These are phyloP conservation scores for Eupithecia insigniata DNA, from an alignment of 2,888 invertebrate genomes.

Conservation along the genomic window DNA sequence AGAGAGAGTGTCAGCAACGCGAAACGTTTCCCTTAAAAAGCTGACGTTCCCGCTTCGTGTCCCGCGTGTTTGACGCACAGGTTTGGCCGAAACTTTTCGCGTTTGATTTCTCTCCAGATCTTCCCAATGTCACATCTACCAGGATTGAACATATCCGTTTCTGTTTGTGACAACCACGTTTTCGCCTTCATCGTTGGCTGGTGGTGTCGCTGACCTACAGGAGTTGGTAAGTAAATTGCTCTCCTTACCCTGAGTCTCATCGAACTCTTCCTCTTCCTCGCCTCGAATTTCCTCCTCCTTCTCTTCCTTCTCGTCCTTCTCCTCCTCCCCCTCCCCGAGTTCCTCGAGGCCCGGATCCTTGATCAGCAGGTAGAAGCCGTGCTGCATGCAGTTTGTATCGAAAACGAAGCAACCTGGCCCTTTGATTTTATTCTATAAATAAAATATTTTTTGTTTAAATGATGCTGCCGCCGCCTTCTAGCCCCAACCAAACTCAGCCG, in stretches of 20 bases:
- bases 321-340: conserved; percentile 75
- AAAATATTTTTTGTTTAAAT: too few species aligned
- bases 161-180: background rate
- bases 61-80: too few species aligned
- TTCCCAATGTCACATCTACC: background rate
- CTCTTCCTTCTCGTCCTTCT: conserved; percentile 72
- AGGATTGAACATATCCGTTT: background rate
- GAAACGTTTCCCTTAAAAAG: too few species aligned
- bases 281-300: conserved; percentile 72
- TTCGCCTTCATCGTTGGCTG: background rate
- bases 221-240: background rate
- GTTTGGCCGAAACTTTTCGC: too few species aligned
- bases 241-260: background rate
- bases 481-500: too few species aligned
- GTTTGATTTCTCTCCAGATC: background rate
- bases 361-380: conserved; percentile 87
- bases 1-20: too few species aligned
- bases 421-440: conserved; percentile 83
- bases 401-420: conserved; percentile 91
- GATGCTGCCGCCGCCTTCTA: too few species aligned
- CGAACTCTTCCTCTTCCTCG: conserved; percentile 66
- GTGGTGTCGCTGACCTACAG: background rate
- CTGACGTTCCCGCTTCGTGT: too few species aligned
- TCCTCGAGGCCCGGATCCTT: conserved; percentile 80
- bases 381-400: conserved; percentile 89